Conservation (phyloP, 2,797 vertebrate species). For the Rhodeus uyekii region DNA sequence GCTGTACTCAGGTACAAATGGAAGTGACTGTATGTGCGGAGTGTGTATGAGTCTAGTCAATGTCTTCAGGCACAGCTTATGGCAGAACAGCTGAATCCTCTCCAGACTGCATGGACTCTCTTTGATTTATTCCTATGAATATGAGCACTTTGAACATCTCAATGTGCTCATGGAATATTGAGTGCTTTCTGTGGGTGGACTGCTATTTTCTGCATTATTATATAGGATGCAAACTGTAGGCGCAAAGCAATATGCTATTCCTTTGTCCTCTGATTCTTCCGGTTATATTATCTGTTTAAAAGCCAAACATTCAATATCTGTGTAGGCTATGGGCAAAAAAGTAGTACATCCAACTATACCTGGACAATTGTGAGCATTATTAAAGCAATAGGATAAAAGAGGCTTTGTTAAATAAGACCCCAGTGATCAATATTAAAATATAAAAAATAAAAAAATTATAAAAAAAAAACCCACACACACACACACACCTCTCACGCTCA, state of each 20-base stretch:
- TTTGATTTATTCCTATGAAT: constrained; percentile 34
- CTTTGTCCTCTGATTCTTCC: neutral
- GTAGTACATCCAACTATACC: neutral
- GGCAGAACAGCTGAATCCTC: constrained; percentile 39
- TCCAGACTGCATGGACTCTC: constrained; percentile 12
- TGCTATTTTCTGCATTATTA: constrained; percentile 5
- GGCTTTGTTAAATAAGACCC: neutral
- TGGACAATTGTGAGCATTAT: neutral
- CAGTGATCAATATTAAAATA: neutral
- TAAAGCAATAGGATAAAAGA: neutral
- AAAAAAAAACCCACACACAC: too few species aligned
- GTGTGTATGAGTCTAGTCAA: constrained; percentile 16
- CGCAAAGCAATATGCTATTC: neutral
- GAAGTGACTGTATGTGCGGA: constrained; percentile 10
- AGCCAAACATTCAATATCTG: constrained; percentile 7
- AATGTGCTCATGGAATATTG: constrained; percentile 45
- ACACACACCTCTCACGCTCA: too few species aligned
- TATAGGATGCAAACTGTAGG: constrained; percentile 19
- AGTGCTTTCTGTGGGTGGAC: constrained; percentile 42
- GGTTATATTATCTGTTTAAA: neutral
- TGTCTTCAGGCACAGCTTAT: constrained; percentile 18
- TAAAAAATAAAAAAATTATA: too few species aligned
- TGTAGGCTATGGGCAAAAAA: neutral
- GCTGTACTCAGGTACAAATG: constrained; percentile 1
- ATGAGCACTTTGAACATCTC: constrained; percentile 37